Percentiles rank a stretch among this genome's conserved stretches.
phyloP scores from a whole-genome alignment of 1,140 invertebrate species.

The Heliconius melpomene region DNA sequence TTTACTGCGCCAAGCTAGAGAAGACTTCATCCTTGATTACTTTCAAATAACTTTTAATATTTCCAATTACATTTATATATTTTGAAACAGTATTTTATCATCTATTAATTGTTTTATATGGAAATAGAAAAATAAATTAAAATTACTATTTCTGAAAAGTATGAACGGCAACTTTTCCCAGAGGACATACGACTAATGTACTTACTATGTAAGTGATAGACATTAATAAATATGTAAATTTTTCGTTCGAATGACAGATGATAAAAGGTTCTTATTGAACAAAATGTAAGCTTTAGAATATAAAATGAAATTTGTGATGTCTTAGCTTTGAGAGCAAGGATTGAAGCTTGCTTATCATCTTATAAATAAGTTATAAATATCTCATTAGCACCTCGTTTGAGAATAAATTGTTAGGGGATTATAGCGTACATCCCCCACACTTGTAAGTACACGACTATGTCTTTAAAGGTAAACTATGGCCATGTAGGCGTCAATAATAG shows the following conservation, averaged over 20 bases:
- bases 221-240: not conserved
- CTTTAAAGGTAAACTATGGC: not conserved
- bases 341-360: not conserved
- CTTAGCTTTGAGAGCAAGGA: not conserved
- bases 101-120: not conserved
- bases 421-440: not conserved
- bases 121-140: not conserved
- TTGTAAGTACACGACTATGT: not conserved
- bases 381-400: not conserved
- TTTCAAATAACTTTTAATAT: not conserved
- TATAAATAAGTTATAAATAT: not conserved
- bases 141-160: not conserved
- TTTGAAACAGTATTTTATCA: too few relatives aligned
- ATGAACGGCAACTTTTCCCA: not conserved
- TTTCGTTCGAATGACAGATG: not conserved
- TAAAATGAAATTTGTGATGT: not conserved
- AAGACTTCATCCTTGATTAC: not conserved
- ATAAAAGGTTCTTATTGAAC: not conserved
- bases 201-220: not conserved
- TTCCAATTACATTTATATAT: not conserved
- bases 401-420: not conserved
- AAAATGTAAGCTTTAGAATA: not conserved
- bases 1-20: not conserved
- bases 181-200: not conserved
- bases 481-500: constrained; percentile 45